phyloP scores from a whole-genome alignment of 2,797 vertebrate genomes.

The Myotis myotis region DNA sequence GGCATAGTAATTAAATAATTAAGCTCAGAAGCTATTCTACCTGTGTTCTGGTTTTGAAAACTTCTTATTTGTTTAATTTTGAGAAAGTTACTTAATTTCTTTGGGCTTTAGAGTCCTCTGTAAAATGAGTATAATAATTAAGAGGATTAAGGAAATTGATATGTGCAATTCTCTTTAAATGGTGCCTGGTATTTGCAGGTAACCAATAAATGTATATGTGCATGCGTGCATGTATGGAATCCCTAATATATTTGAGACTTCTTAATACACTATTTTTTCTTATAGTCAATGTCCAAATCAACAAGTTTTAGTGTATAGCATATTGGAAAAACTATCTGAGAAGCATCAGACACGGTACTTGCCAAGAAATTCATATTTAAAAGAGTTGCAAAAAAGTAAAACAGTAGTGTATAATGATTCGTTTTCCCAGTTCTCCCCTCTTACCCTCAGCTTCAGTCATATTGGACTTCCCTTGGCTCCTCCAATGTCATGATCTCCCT shows the following conservation, averaged over 20 bases:
- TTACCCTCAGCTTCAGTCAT: neutral
- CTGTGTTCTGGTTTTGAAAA: neutral
- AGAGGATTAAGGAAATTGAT: slow-evolving; percentile 20
- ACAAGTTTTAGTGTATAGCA: neutral
- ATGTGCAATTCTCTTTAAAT: neutral
- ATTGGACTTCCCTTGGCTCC: neutral
- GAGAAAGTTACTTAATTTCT: neutral
- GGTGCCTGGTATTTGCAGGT: neutral
- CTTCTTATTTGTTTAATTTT: neutral
- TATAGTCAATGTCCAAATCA: neutral
- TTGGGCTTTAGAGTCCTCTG: neutral
- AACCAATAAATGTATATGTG: neutral
- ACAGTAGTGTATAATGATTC: neutral
- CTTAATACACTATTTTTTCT: neutral
- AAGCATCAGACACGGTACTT: neutral
- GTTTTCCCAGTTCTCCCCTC: neutral
- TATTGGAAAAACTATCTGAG: neutral
- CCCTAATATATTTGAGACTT: neutral
- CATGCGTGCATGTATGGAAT: neutral
- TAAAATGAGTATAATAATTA: neutral
- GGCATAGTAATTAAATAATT: neutral
- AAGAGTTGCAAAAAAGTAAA: neutral
- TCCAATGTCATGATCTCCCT: too few species aligned
- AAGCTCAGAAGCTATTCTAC: neutral
- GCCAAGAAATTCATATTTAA: neutral